A percentile compares a stretch with the other conserved stretches of the same genome.
These are phyloP conservation scores for Hypercompe scribonia DNA, from an alignment of 2,888 invertebrate genomes.

Conservation along the genomic window DNA sequence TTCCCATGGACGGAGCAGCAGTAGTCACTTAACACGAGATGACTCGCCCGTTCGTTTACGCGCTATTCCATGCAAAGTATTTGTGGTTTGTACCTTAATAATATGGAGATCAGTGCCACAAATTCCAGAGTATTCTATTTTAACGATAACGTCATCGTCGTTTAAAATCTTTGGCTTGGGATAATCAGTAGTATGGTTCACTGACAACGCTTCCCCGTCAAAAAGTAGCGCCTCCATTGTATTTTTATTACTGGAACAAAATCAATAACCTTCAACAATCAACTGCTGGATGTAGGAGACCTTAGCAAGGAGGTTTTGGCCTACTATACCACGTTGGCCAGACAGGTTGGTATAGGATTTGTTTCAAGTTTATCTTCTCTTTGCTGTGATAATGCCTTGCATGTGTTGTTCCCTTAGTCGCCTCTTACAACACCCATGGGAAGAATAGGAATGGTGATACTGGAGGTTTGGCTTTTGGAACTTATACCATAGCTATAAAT, in stretches of 20 bases:
- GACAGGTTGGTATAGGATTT: too few relatives aligned
- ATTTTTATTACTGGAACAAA: not conserved
- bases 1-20: not conserved
- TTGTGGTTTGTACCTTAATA: slow-evolving; percentile 83
- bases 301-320: too few relatives aligned
- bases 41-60: not conserved
- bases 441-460: too few relatives aligned
- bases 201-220: slow-evolving; percentile 74
- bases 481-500: too few relatives aligned
- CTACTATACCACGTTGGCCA: too few relatives aligned
- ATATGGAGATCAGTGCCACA: slow-evolving; percentile 92
- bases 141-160: slow-evolving; percentile 88
- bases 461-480: too few relatives aligned
- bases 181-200: slow-evolving; percentile 75
- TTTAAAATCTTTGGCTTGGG: slow-evolving; percentile 80
- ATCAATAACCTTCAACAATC: too few relatives aligned
- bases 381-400: too few relatives aligned
- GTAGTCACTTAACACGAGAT: not conserved
- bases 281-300: too few relatives aligned
- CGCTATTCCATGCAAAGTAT: not conserved
- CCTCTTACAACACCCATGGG: too few relatives aligned
- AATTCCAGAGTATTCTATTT: slow-evolving; percentile 89
- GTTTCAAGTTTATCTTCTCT: too few relatives aligned
- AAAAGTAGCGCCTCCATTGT: slow-evolving; percentile 87
- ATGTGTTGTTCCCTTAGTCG: too few relatives aligned